Conservation (phyloP, 2,797 vertebrate genomes). For the Nannoperca obscura region DNA sequence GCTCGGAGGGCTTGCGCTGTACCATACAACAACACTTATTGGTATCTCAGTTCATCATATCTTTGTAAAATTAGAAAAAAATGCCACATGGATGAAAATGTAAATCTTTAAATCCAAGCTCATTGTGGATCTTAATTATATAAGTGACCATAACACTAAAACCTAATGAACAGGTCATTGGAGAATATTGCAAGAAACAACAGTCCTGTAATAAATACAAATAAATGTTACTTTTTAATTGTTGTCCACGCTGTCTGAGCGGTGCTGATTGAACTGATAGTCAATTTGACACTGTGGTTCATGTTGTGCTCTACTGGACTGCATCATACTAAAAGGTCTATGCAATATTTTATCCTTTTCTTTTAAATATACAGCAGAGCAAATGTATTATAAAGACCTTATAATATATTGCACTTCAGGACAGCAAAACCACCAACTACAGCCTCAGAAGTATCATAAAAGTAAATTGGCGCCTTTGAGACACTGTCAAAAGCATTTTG, state of each 20-base stretch:
- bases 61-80: constrained; percentile 20
- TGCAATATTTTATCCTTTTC: background rate
- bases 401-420: background rate
- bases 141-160: background rate
- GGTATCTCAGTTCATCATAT: constrained; percentile 20
- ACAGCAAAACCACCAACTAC: background rate
- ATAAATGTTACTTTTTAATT: background rate
- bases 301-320: background rate
- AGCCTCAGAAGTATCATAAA: background rate
- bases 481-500: background rate
- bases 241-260: background rate
- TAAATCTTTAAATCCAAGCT: background rate
- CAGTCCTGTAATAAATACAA: background rate
- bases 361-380: background rate
- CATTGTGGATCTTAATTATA: too few species aligned
- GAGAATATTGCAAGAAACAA: background rate
- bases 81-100: background rate
- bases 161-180: background rate
- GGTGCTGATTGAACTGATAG: background rate
- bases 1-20: background rate
- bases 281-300: background rate
- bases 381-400: background rate
- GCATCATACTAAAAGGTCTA: background rate
- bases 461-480: constrained; percentile 6
- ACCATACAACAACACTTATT: constrained; percentile 11